Conservation (phyloP, 1,140 invertebrate genomes). For the Archivesica marissinica region DNA sequence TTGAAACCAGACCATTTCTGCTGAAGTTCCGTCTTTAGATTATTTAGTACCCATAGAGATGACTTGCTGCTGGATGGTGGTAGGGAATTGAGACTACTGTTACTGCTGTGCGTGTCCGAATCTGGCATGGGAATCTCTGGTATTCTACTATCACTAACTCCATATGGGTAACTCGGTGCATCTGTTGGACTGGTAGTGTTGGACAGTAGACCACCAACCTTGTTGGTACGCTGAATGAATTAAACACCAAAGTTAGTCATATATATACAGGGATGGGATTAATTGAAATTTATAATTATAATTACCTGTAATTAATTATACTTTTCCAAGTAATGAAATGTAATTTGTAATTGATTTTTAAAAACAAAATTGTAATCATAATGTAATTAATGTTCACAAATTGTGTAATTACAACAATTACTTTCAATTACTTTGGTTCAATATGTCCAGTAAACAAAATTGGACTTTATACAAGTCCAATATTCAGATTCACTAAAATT, state of each 20-base stretch:
- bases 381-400: no score
- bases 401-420: no score
- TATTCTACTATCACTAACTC: neutral
- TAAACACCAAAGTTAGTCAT: neutral
- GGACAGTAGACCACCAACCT: conserved; percentile 33
- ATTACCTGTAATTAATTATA: no score
- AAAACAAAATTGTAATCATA: no score
- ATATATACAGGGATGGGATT: no score
- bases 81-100: conserved; percentile 28
- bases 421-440: no score
- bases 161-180: neutral
- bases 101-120: neutral
- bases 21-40: conserved; percentile 34
- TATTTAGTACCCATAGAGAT: conserved; percentile 12
- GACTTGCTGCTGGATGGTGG: neutral
- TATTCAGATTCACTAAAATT: no score
- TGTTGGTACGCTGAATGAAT: conserved; percentile 10
- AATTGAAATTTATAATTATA: no score
- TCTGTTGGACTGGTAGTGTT: conserved; percentile 6
- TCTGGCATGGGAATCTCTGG: conserved; percentile 54
- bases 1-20: conserved; percentile 25
- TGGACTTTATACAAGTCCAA: no score
- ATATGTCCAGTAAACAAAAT: no score
- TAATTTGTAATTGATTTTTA: no score
- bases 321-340: no score